Percentiles rank a stretch among this genome's conserved stretches.
Conservation (phyloP, 2,113 vertebrate genomes). For the Chamaea fasciata region DNA sequence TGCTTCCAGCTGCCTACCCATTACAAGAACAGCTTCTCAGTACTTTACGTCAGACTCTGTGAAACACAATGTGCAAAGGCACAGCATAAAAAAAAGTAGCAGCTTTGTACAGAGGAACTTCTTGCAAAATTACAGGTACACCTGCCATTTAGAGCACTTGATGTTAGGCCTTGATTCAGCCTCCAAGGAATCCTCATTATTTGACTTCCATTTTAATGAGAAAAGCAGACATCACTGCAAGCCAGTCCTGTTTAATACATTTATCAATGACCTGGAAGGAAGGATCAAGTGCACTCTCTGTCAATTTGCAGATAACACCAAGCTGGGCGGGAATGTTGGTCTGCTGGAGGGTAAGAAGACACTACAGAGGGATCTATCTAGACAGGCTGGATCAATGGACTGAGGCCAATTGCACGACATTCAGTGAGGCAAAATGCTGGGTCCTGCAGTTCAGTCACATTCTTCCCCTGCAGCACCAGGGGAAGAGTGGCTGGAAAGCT, state of each 20-base stretch:
- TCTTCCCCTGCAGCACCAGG: not conserved
- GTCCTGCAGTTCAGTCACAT: not conserved
- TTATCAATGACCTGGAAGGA: not conserved
- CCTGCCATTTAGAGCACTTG: not conserved
- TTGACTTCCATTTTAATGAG: not conserved
- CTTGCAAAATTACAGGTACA: not conserved
- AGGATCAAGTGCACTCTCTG: not conserved
- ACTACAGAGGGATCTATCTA: not conserved
- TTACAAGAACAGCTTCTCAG: not conserved
- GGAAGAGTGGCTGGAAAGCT: not conserved
- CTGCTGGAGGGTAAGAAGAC: not conserved
- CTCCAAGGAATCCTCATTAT: not conserved
- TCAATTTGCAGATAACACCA: not conserved
- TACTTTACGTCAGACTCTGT: not conserved
- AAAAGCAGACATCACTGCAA: not conserved
- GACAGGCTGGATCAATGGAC: not conserved
- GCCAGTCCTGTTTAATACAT: not conserved
- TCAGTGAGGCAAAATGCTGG: not conserved
- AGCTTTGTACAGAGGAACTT: not conserved
- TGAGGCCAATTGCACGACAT: not conserved
- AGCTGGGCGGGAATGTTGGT: not conserved
- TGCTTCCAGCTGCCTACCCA: fast-evolving
- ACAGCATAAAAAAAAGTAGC: not conserved
- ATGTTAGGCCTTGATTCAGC: not conserved
- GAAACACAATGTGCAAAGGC: not conserved